phyloP scores from a whole-genome alignment of 2,888 invertebrate species.

The Eueremaeus valkanovi region DNA sequence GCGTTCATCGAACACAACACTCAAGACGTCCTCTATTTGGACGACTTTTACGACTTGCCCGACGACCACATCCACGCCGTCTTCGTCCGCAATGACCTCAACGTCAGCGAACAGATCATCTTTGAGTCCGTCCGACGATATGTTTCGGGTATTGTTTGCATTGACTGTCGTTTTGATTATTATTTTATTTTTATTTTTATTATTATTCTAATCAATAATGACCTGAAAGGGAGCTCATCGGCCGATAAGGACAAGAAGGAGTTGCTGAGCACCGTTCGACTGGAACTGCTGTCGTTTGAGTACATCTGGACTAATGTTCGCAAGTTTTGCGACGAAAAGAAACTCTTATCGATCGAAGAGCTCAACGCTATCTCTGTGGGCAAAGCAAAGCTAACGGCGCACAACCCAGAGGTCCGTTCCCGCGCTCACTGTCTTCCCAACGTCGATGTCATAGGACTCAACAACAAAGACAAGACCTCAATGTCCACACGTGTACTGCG shows the following conservation, averaged over 20 bases:
- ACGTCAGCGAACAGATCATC: not conserved
- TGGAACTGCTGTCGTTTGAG: not conserved
- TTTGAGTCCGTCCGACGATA: slow-evolving; percentile 16
- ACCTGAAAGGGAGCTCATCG: not conserved
- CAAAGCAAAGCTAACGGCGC: not conserved
- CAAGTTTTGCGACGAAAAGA: not conserved
- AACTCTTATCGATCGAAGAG: not conserved
- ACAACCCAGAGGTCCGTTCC: not conserved
- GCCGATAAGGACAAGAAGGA: not conserved
- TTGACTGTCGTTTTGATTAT: not conserved
- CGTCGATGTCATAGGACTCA: not conserved
- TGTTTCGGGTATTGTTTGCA: not conserved
- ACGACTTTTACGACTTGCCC: slow-evolving; percentile 17
- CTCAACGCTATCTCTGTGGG: not conserved
- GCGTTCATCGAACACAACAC: slow-evolving; percentile 10
- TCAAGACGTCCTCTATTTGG: slow-evolving; percentile 5
- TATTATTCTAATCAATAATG: not conserved
- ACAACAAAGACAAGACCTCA: no score
- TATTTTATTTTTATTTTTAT: not conserved
- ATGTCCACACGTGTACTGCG: not conserved
- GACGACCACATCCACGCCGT: not conserved
- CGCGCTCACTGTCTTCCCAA: not conserved
- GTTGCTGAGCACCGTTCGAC: not conserved
- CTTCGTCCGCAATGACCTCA: slow-evolving; percentile 3
- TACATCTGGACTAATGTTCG: slow-evolving; percentile 17